These are phyloP conservation scores for Ischnura elegans DNA, from an alignment of 2,888 invertebrate species.

Conservation along the genomic window DNA sequence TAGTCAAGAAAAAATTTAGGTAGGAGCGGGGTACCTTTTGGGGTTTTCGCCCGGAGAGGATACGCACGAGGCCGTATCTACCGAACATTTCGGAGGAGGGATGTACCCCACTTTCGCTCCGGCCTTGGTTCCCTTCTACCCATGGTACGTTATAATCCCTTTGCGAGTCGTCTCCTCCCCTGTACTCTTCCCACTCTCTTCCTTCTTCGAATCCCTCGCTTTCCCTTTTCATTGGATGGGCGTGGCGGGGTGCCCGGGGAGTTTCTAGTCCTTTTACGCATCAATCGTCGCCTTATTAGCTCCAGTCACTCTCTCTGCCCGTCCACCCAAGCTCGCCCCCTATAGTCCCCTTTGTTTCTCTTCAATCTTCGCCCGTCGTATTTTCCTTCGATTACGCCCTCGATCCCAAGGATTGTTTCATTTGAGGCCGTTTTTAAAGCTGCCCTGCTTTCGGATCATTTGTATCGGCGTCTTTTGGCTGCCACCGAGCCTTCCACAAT, in stretches of 20 bases:
- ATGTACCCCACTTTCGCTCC: neutral
- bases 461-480: no score
- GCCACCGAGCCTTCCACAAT: no score
- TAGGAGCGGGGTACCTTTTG: no score
- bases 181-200: neutral
- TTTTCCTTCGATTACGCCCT: neutral
- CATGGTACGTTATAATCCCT: neutral
- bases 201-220: slow-evolving; percentile 18
- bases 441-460: no score
- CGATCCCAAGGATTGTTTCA: neutral
- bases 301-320: neutral
- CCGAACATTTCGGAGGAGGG: no score
- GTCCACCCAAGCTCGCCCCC: neutral
- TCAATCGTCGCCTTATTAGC: slow-evolving; percentile 9
- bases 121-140: neutral
- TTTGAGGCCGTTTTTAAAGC: no score
- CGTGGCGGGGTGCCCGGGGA: neutral
- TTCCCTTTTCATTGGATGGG: neutral
- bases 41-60: no score
- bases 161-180: neutral
- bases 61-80: no score
- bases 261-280: neutral
- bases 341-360: neutral
- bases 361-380: neutral
- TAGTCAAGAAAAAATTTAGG: no score